Evolutionary conservation across 2,888 invertebrate genomes (phyloP).

Genomic region (Sturmia bella): DNA sequence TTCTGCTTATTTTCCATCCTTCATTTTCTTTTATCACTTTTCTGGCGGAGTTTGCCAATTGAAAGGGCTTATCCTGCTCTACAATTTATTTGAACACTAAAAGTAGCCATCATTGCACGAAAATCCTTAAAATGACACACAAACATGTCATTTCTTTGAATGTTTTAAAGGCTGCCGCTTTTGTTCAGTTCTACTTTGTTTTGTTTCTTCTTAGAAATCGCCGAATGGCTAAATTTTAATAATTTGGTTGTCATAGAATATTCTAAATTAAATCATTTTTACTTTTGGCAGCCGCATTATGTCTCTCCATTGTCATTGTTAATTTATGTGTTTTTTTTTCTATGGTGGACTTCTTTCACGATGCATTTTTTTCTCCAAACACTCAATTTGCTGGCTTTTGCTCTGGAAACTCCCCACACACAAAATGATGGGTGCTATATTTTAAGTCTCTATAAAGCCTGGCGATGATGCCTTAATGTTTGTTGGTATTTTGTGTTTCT

Average conservation of each 20-base stretch:
- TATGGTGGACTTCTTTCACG: too few species aligned
- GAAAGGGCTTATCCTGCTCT: too few species aligned
- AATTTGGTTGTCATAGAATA: conserved; percentile 4
- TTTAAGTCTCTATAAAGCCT: background rate
- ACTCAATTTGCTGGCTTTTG: background rate
- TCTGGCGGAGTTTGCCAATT: too few species aligned
- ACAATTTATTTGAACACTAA: too few species aligned
- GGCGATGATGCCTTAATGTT: conserved; percentile 10
- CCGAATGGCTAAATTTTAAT: background rate
- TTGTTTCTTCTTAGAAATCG: too few species aligned
- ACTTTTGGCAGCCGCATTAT: background rate
- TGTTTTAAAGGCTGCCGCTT: too few species aligned
- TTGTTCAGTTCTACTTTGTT: too few species aligned
- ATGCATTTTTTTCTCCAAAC: background rate
- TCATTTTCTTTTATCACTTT: background rate
- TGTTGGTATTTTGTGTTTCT: background rate
- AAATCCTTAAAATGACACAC: background rate
- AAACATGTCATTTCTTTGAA: background rate
- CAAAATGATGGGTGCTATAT: background rate
- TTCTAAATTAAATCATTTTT: conserved; percentile 16
- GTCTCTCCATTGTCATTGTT: too few species aligned
- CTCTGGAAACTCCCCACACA: background rate
- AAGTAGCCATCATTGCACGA: background rate
- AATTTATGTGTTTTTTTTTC: too few species aligned
- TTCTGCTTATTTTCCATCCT: conserved; percentile 4